Conservation (phyloP, 2,797 vertebrate species). For the Brachymystax lenok region DNA sequence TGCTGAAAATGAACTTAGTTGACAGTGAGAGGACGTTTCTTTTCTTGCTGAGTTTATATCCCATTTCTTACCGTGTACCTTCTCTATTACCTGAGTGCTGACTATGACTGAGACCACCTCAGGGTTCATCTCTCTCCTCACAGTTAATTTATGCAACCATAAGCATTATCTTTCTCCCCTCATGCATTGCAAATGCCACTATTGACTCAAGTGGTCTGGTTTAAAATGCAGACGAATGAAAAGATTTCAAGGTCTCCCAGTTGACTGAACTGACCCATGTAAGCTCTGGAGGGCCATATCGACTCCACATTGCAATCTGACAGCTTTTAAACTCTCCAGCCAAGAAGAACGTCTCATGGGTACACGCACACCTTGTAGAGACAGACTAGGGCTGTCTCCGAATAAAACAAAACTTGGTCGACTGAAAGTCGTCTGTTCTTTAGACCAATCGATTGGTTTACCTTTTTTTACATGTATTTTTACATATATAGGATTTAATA, state of each 20-base stretch:
- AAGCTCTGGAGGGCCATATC: neutral
- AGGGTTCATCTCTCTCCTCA: constrained; percentile 17
- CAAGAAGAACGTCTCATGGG: neutral
- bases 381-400: too few species aligned
- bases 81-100: neutral
- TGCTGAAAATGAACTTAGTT: too few species aligned
- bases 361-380: too few species aligned
- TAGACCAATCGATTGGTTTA: too few species aligned
- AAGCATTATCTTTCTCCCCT: constrained; percentile 37
- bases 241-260: neutral
- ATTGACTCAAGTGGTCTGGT: constrained; percentile 38
- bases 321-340: neutral
- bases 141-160: constrained; percentile 39
- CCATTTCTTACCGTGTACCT: neutral
- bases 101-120: neutral
- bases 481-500: too few species aligned
- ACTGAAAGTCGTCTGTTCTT: too few species aligned
- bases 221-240: constrained; percentile 13
- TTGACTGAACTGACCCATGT: neutral
- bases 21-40: too few species aligned
- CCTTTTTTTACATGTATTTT: too few species aligned
- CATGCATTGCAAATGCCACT: constrained; percentile 49
- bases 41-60: too few species aligned
- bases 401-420: too few species aligned
- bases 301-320: neutral